Conservation (phyloP, 1,140 invertebrate genomes). For the Tetraneura akinire region DNA sequence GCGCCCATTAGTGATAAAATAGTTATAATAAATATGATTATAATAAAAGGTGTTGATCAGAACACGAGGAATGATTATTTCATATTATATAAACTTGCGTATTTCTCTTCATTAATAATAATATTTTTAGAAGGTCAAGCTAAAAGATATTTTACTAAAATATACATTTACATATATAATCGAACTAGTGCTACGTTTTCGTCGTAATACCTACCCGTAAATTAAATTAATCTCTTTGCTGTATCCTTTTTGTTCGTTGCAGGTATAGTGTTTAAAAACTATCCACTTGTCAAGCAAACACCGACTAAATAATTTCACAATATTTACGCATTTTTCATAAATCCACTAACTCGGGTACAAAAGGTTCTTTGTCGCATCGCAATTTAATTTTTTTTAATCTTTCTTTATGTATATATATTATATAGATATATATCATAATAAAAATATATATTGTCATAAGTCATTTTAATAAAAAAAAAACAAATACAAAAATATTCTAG, state of each 20-base stretch:
- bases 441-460: no score
- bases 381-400: no score
- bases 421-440: no score
- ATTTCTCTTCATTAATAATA: not conserved
- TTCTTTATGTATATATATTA: no score
- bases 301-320: not conserved
- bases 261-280: not conserved
- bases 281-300: not conserved
- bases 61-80: not conserved
- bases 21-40: not conserved
- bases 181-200: not conserved
- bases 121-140: not conserved
- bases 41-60: not conserved
- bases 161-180: conserved; percentile 32
- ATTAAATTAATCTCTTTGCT: conserved; percentile 4
- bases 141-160: not conserved
- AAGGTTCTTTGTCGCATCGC: no score
- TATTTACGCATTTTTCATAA: no score
- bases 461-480: no score
- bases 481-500: no score
- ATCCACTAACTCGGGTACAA: no score
- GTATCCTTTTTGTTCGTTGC: not conserved
- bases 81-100: not conserved
- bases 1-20: not conserved
- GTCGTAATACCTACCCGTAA: not conserved